Base-by-base conservation (phyloP, 2,888 invertebrate species). In the Charanyca ferruginea region DNA sequence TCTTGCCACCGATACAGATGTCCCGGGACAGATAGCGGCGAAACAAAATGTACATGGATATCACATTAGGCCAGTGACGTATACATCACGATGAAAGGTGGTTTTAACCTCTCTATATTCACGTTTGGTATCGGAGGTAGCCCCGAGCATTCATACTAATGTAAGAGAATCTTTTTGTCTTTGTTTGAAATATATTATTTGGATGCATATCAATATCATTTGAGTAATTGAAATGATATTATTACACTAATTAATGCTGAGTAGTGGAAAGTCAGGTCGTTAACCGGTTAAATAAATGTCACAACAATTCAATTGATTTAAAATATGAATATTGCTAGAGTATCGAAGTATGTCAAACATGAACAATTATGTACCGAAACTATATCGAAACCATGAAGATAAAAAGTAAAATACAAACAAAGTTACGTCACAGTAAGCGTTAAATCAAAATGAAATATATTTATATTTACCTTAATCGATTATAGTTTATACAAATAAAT, bases 1-100 rank as follows among this genome's bases (percentile, higher is more conserved):
- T 88, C 86, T 89, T 90, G 93, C 94, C 93, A 91, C 94, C 89
- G 94, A 94, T 94, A 94, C 94, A 94, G 94, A 94, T 94, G 95
- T 94, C 94, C 88, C 83, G 78, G 69, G 73, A 58, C 77, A 86
- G 95, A 95, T 95, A 95, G 93, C 95, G 94, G 94, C 90, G 79
- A 85, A 83, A 91, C 93, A 89, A 91, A 93, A 93, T 91, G 90
- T 89, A 95, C 95, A 95, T 88, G 94, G 90, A 92, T 94, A 94
- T 93, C 94, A 95, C 95, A 95, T 95, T 95, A 95, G 89, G 84
- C 83, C 84, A 81, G 81, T 87, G 89, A 89, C 89, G 83, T 84
- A 75, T 84, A 77, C 73, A 81, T 85, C 85, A 82, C 74, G 84
- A 75, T 76, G 80, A 73, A 81, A 81, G 73, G 79, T 74, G 71